Base-by-base conservation (phyloP, 2,888 invertebrate species). In the Imbricaverruca yamaguchii region DNA sequence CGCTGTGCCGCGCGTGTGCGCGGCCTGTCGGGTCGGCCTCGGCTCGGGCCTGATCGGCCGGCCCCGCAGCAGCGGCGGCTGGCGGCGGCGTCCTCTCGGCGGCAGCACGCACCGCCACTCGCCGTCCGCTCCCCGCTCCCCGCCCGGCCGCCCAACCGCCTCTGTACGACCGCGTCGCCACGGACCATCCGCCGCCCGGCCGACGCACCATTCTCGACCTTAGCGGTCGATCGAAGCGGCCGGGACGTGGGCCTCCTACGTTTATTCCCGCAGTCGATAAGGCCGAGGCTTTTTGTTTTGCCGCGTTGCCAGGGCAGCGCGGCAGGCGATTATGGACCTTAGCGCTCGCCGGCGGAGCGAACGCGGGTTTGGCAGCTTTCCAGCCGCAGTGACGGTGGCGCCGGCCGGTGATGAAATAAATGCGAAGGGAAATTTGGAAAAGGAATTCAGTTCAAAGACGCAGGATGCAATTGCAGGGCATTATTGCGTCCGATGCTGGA, bases 231-330 rank as follows among this genome's bases (percentile, higher is more conserved):
- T 69, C 69, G 69, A 69, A 69, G 69, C 39, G 39, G 15, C 69
- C 39, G 69, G 69, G 69, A 69, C 69, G 69, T 39, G 25, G 69
- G 77, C 77, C 77, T 55, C 77, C 77, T 77, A 56, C 77, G 55
- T 56, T 77, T n/a, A 56, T 77, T 56, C 53, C 77, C 56, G 77
- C 56, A 77, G 77, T 77, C 77, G 77, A 77, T 77, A 56, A 55
- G 77, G 77, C 56, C 77, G 55, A 77, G n/a, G 9, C n/a, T 77
- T 77, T 56, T 77, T n/a, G 55, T 21, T 77, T 55, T 77, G 77
- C 77, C 12, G n/a, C 15, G 77, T 77, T 77, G 56, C 56, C 56
- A 55, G 77, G 77, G 77, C 77, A n/a, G 56, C 77, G 56, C 56
- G 53, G 11, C 77, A 77, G 56, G 56, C 77, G 77, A 77, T 77